phyloP scores from a whole-genome alignment of 1,140 invertebrate species.

The Drosophila ohnishii region DNA sequence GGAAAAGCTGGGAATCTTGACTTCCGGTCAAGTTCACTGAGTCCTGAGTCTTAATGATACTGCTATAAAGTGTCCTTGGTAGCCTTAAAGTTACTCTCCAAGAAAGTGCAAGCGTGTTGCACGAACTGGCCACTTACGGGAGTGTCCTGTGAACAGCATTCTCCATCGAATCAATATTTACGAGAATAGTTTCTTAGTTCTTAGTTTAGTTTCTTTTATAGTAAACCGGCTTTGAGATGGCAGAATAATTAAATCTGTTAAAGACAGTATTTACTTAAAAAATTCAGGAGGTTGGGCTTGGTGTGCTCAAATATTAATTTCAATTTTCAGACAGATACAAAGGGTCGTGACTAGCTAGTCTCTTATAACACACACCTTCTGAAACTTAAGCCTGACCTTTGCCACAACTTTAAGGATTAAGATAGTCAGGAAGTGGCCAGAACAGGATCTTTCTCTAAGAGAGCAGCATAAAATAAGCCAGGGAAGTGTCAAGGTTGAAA shows the following conservation, averaged over 20 bases:
- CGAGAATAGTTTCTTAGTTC: slow-evolving; percentile 6
- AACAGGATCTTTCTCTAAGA: background rate
- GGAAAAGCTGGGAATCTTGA: slow-evolving; percentile 17
- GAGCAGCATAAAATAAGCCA: background rate
- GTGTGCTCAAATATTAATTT: slow-evolving; percentile 6
- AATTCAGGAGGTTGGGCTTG: background rate
- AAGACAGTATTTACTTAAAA: background rate
- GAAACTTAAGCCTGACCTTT: background rate
- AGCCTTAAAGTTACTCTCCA: slow-evolving; percentile 9
- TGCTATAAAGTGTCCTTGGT: slow-evolving; percentile 11
- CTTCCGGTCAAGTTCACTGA: slow-evolving; percentile 26
- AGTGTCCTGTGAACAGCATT: slow-evolving; percentile 2
- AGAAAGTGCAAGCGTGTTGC: background rate
- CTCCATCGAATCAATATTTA: slow-evolving; percentile 24
- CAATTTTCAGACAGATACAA: background rate
- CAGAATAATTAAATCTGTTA: slow-evolving; percentile 2
- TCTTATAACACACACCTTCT: background rate
- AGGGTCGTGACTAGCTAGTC: background rate
- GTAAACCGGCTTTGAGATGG: background rate
- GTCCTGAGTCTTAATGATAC: slow-evolving; percentile 15
- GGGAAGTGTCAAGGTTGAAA: slow-evolving; percentile 3
- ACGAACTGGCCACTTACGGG: background rate
- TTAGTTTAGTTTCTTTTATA: slow-evolving; percentile 3
- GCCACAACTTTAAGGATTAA: background rate
- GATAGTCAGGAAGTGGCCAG: background rate